These are phyloP conservation scores for Psophia crepitans DNA, from an alignment of 2,113 vertebrate genomes.

Conservation along the genomic window DNA sequence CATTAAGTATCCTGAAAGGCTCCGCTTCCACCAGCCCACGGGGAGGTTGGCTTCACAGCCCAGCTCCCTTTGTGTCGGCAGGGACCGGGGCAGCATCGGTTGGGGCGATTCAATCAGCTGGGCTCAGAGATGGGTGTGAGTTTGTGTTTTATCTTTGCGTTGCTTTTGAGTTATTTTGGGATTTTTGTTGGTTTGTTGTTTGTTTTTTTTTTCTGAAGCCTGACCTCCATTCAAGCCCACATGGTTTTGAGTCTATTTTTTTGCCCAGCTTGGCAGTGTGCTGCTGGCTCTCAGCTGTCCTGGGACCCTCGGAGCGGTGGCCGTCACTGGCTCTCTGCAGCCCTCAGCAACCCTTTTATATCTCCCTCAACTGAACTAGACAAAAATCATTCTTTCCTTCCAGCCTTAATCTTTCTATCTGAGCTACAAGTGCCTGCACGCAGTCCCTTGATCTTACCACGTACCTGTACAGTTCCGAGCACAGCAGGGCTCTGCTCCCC, in stretches of 20 bases:
- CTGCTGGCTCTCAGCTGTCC: no score
- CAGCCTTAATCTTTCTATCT: not conserved
- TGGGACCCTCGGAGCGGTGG: accelerated
- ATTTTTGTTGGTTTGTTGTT: not conserved
- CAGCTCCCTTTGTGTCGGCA: not conserved
- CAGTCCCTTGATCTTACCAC: not conserved
- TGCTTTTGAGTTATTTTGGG: no score
- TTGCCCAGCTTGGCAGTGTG: not conserved
- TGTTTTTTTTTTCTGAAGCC: not conserved
- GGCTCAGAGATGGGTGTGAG: not conserved
- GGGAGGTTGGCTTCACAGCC: not conserved
- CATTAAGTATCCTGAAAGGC: not conserved
- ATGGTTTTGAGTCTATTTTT: not conserved
- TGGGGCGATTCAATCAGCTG: not conserved
- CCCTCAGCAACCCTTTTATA: not conserved
- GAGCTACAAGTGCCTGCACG: not conserved
- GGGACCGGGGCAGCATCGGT: accelerated
- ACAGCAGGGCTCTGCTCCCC: not conserved
- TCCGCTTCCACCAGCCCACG: not conserved
- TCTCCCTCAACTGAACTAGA: not conserved
- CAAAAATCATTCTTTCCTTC: not conserved
- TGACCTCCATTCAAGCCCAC: not conserved
- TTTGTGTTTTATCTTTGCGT: not conserved
- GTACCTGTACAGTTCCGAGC: not conserved
- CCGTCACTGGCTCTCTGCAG: not conserved